phyloP scores from a whole-genome alignment of 2,888 invertebrate species.

The Hypena proboscidalis region DNA sequence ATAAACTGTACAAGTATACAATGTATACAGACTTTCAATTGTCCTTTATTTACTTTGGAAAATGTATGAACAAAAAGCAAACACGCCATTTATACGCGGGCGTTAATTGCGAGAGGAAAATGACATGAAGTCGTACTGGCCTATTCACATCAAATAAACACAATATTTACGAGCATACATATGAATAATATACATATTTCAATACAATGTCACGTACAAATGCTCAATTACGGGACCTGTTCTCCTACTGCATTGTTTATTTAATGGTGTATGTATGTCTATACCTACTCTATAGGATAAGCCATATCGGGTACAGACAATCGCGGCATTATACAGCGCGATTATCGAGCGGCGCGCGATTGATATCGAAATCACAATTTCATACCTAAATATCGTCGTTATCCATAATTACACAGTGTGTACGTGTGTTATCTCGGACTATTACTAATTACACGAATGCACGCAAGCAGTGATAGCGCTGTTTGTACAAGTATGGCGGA shows the following conservation, averaged over 20 bases:
- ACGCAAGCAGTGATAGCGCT: slow-evolving; percentile 68
- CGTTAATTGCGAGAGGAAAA: slow-evolving; percentile 6
- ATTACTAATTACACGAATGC: slow-evolving; percentile 76
- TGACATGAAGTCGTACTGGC: not conserved
- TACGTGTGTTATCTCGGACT: slow-evolving; percentile 62
- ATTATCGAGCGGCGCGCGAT: slow-evolving; percentile 56
- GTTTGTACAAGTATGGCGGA: slow-evolving; percentile 57
- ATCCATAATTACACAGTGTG: slow-evolving; percentile 65
- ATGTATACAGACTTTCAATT: not conserved
- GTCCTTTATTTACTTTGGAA: not conserved
- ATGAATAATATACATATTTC: not conserved
- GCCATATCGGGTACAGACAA: slow-evolving; percentile 56
- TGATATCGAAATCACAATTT: slow-evolving; percentile 66
- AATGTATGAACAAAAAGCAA: not conserved
- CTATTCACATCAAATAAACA: slow-evolving; percentile 12
- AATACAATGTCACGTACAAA: slow-evolving; percentile 27
- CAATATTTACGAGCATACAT: slow-evolving; percentile 13
- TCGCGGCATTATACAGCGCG: slow-evolving; percentile 43
- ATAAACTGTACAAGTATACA: too few species aligned
- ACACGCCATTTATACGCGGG: not conserved
- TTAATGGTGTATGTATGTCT: slow-evolving; percentile 45
- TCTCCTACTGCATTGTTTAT: slow-evolving; percentile 29
- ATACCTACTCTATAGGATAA: slow-evolving; percentile 39
- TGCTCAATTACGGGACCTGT: slow-evolving; percentile 20
- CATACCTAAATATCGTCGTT: slow-evolving; percentile 68